Evolutionary conservation across 2,888 invertebrate species (phyloP), one percentile per base, ranked within the genome.

Genomic region (Brachyptera risi): DNA sequence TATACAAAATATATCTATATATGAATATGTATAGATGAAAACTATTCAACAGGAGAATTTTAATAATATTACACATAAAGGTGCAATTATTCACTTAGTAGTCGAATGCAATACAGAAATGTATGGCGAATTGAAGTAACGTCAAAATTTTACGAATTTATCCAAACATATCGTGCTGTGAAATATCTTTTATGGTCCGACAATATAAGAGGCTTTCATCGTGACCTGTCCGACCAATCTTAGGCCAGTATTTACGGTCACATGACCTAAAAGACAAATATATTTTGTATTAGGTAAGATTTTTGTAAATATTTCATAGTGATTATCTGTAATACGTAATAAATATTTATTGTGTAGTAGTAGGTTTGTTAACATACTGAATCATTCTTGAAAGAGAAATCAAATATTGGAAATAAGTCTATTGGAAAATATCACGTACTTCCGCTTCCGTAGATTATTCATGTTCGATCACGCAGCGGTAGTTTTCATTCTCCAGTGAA

Each of bases 121-220:
- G 54, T 54, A 37, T 17, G 35, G 35, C 35, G 54, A 37, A 2
- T 15, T 17, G 23, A 37, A 31, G 54, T 3, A 19, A 54, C 54
- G 54, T 54, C 54, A 54, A 54, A 35, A 35, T 54, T 19, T 35
- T 17, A 57, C 50, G 42, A 61, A 51, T 47, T 61, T 58, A 51
- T 42, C n/a, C 51, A 59, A 50, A 61, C 49, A 57, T 58, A 51
- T 51, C 50, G 57, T 49, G 61, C 61, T 61, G 61, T 61, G 61
- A 38, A 11, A 19, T 3, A 19, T 31, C 31, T 31, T 31, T 31
- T 31, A 31, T 44, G 44, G 44, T 44, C 44, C 44, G 44, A 44
- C 44, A 17, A 44, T 11, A 44, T 7, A 21, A 7, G n/a, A 21
- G 44, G n/a, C 44, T 17, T 19, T 19, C 4, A 3, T 19, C 44